Percentiles rank a stretch among this genome's conserved stretches.
phyloP scores from a whole-genome alignment of 2,113 vertebrate species.

The Scomber scombrus region DNA sequence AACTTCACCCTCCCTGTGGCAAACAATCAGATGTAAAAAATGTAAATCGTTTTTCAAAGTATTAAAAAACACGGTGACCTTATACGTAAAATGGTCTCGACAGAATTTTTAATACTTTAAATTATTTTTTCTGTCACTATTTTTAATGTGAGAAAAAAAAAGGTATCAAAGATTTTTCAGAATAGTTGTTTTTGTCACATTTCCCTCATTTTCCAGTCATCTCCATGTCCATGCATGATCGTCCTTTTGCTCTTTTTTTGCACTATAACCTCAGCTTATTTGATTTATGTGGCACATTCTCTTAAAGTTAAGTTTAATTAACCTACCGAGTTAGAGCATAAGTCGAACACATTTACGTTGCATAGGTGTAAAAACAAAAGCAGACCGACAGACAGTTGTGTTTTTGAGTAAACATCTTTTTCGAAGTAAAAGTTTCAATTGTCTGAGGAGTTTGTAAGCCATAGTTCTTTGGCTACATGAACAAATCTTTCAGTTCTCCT shows the following conservation, averaged over 20 bases:
- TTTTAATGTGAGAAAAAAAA: slow-evolving; percentile 74
- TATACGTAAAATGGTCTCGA: slow-evolving; percentile 35
- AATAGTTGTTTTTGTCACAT: slow-evolving; percentile 48
- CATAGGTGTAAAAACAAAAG: slow-evolving; percentile 48
- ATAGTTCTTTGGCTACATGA: slow-evolving; percentile 44
- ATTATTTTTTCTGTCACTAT: slow-evolving; percentile 68
- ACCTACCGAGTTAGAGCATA: slow-evolving; percentile 26
- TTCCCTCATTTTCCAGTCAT: slow-evolving; percentile 57
- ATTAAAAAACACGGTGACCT: slow-evolving; percentile 62
- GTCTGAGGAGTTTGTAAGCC: slow-evolving; percentile 43
- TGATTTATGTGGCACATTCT: slow-evolving; percentile 62
- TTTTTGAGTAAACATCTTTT: slow-evolving; percentile 40
- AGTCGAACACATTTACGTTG: slow-evolving; percentile 42
- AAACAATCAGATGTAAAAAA: slow-evolving; percentile 92
- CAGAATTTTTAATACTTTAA: slow-evolving; percentile 73
- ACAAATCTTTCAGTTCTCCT: slow-evolving; percentile 47
- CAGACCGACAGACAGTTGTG: slow-evolving; percentile 26
- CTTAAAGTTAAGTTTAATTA: slow-evolving; percentile 29
- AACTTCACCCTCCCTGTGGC: slow-evolving; percentile 84
- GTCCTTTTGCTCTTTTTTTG: slow-evolving; percentile 82
- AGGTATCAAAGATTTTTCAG: slow-evolving; percentile 67
- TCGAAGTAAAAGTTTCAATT: slow-evolving; percentile 24
- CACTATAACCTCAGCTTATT: slow-evolving; percentile 83
- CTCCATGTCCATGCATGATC: slow-evolving; percentile 58
- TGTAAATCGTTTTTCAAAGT: slow-evolving; percentile 77